Percentiles rank a stretch among this genome's conserved stretches.
phyloP scores from a whole-genome alignment of 2,113 vertebrate species.

The Hepsetus odoe region DNA sequence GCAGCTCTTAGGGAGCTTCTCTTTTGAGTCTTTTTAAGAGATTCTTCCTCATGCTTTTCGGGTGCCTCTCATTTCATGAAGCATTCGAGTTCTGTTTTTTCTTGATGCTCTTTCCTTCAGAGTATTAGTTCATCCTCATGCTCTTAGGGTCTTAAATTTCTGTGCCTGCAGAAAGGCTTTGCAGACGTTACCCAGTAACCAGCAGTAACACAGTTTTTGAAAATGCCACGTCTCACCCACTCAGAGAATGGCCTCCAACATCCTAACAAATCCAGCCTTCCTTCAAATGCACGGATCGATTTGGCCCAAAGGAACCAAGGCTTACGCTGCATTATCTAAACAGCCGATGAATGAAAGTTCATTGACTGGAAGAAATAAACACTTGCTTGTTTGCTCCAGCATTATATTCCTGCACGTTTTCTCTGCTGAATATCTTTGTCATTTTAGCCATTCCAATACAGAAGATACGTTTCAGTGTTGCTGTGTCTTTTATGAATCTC shows the following conservation, averaged over 20 bases:
- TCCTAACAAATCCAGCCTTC: conserved; percentile 1
- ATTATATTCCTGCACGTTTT: not conserved
- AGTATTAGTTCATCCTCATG: too few species aligned
- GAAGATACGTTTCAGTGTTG: not conserved
- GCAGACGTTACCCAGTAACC: too few species aligned
- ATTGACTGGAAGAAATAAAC: not conserved
- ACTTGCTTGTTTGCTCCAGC: not conserved
- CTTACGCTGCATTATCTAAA: not conserved
- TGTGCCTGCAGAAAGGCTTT: not conserved
- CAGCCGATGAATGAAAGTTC: conserved; percentile 26
- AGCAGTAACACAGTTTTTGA: too few species aligned
- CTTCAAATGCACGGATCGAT: conserved; percentile 3
- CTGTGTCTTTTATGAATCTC: conserved; percentile 27
- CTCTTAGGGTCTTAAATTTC: not conserved
- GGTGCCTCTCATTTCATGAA: too few species aligned
- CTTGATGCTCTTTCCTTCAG: too few species aligned
- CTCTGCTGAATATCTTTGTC: not conserved
- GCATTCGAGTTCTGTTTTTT: too few species aligned
- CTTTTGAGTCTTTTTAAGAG: too few species aligned
- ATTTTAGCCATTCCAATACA: not conserved
- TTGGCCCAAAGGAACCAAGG: conserved; percentile 4
- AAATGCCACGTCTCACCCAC: not conserved
- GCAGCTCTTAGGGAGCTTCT: too few species aligned
- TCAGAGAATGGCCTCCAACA: conserved; percentile 5
- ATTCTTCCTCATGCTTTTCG: too few species aligned